phyloP scores from a whole-genome alignment of 2,888 invertebrate species.

The Heteropelma amictum region DNA sequence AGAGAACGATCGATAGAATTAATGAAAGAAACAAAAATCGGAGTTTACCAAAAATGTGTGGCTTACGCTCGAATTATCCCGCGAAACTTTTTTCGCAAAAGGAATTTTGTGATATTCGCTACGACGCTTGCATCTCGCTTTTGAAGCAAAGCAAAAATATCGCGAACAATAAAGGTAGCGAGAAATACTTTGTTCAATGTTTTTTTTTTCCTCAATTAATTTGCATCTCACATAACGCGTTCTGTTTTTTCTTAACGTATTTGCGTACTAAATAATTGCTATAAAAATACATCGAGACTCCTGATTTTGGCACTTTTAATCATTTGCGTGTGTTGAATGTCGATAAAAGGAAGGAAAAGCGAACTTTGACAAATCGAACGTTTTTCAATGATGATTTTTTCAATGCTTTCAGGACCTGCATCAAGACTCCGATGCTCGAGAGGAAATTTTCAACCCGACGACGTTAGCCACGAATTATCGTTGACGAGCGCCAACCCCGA shows the following conservation, averaged over 20 bases:
- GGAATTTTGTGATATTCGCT: slow-evolving; percentile 5
- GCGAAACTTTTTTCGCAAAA: not conserved
- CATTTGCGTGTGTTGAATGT: not conserved
- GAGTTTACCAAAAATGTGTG: slow-evolving; percentile 7
- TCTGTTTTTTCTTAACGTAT: too few species aligned
- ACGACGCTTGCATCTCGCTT: slow-evolving; percentile 40
- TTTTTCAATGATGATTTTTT: slow-evolving; percentile 54
- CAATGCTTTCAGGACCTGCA: slow-evolving; percentile 84
- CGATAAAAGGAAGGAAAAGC: not conserved
- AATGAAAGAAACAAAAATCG: not conserved
- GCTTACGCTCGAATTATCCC: slow-evolving; percentile 51
- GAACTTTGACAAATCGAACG: not conserved
- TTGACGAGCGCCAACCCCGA: slow-evolving; percentile 23
- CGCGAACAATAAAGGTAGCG: not conserved
- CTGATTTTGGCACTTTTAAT: too few species aligned
- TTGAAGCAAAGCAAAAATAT: not conserved
- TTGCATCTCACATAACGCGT: too few species aligned
- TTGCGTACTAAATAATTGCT: not conserved
- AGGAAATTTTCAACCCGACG: slow-evolving; percentile 62
- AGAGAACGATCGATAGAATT: not conserved
- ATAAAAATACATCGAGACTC: too few species aligned
- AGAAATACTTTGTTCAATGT: not conserved
- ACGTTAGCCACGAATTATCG: slow-evolving; percentile 68
- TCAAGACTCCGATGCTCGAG: slow-evolving; percentile 81
- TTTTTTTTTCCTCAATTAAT: not conserved